Evolutionary conservation across 1,140 invertebrate genomes (phyloP), one percentile per base, ranked within the genome.

Genomic region (Vanessa atalanta): DNA sequence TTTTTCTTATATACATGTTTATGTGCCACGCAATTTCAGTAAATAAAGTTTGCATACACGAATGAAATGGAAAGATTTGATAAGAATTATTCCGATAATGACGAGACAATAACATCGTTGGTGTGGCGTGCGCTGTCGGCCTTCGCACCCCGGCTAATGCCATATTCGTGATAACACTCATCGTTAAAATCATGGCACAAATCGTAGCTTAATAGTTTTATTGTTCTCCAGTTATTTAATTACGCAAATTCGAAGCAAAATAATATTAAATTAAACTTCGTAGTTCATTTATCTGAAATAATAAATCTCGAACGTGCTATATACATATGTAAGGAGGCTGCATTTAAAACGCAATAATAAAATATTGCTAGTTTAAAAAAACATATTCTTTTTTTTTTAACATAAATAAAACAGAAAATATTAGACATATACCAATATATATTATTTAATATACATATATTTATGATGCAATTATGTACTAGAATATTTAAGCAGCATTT

Each of bases 111-210:
- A 31, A 61, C 1, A 61, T 37, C 53, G 26, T 5, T 6, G 3
- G 9, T 26, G 26, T 20, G 9, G 66, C 66, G 66, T 68, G 66
- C 53, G 37, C 31, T n/a, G 7, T 16, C 20, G 66, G 16, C 66
- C 66, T 68, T 68, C 66, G 57, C 53, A 53, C 66, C n/a, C 43
- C 26, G 8, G 16, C 13, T 57, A 68, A 68, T 68, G 31, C 53
- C 65, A 67, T 31, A 13, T 68, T 68, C 66, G 66, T 68, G 66
- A 68, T 47, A 26, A 26, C 23, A 61, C 23, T 61, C 57, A 57
- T 23, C 57, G 55, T 47, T 51, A 23, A 57, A 68, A 68, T 68
- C 37, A 23, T 57, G 53, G 20, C 23, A 47, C 53, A 47, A 68
- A 68, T 68, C 48, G 66, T 47, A 15, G 20, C 37, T 57, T 15